phyloP scores from a whole-genome alignment of 2,888 invertebrate species.

The Microctonus brassicae region DNA sequence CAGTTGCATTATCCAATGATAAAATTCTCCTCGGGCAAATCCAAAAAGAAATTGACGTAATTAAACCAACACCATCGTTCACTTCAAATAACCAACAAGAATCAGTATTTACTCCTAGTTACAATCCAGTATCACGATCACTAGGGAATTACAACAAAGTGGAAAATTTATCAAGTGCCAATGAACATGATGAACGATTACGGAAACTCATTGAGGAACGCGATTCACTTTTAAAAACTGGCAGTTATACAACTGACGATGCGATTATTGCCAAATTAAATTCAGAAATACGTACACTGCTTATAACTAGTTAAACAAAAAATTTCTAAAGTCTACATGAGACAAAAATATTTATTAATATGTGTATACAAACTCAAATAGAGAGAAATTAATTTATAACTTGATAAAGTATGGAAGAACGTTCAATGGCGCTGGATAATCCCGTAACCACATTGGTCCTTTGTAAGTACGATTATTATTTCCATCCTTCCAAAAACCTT shows the following conservation, averaged over 20 bases:
- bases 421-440: constrained; percentile 78
- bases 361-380: background rate
- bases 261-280: constrained; percentile 71
- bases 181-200: constrained; percentile 69
- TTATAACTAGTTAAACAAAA: constrained; percentile 27
- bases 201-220: constrained; percentile 71
- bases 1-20: constrained; percentile 59
- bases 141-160: constrained; percentile 38
- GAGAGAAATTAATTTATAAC: background rate
- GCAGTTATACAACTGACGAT: constrained; percentile 70
- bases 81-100: constrained; percentile 33
- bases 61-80: constrained; percentile 53
- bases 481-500: constrained; percentile 80
- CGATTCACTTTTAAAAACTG: constrained; percentile 71
- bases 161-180: constrained; percentile 56
- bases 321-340: constrained; percentile 10
- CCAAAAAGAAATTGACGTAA: constrained; percentile 61
- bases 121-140: constrained; percentile 45
- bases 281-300: constrained; percentile 71
- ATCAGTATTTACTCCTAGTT: constrained; percentile 44
- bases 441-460: constrained; percentile 76
- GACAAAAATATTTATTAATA: constrained; percentile 9
- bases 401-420: constrained; percentile 78
- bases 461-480: constrained; percentile 62
- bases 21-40: constrained; percentile 59